Evolutionary conservation across 2,113 vertebrate genomes (phyloP).

Genomic region (Uropsilus gracilis): DNA sequence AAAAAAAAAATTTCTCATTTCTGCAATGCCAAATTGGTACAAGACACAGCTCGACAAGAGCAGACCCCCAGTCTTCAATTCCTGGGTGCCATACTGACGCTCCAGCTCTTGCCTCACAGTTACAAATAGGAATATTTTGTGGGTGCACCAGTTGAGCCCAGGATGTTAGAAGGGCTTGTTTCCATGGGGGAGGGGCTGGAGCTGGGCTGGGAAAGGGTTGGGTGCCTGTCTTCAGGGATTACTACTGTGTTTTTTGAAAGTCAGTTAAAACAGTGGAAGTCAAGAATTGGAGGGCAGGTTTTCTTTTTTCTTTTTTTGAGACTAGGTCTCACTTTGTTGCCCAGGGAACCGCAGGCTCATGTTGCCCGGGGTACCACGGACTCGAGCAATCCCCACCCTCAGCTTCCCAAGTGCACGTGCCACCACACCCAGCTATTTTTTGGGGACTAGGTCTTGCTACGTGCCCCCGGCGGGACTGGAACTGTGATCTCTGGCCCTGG

Average conservation of each 20-base stretch:
- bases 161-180: not conserved
- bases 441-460: too few relatives aligned
- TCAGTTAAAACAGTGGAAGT: not conserved
- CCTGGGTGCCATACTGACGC: not conserved
- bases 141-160: not conserved
- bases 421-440: too few relatives aligned
- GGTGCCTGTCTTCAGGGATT: not conserved
- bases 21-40: not conserved
- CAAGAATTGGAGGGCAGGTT: not conserved
- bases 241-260: not conserved
- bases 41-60: not conserved
- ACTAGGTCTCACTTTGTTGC: too few relatives aligned
- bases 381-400: too few relatives aligned
- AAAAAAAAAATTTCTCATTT: not conserved
- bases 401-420: too few relatives aligned
- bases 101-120: not conserved
- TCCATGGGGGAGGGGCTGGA: fast-evolving
- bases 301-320: not conserved
- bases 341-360: too few relatives aligned
- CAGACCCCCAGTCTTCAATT: not conserved
- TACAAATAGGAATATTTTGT: not conserved
- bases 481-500: too few relatives aligned
- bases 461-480: too few relatives aligned
- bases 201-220: not conserved
- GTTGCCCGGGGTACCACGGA: too few relatives aligned